A percentile compares a stretch with the other conserved stretches of the same genome.
Evolutionary conservation across 2,113 vertebrate genomes (phyloP).

Genomic region (Hyaena hyaena): DNA sequence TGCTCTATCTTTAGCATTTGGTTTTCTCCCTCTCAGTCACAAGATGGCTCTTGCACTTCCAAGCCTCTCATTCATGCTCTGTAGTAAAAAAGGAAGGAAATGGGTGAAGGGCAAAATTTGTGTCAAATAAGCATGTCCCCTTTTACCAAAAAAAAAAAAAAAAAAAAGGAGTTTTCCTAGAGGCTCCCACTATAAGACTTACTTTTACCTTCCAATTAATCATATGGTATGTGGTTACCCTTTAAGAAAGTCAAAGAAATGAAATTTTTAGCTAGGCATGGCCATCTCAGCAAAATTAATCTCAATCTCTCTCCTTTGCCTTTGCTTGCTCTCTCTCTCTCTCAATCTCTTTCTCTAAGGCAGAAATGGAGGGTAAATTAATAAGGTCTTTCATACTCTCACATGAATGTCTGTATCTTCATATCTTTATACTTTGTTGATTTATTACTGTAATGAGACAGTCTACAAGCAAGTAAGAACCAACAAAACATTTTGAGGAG

Average conservation of each 20-base stretch:
- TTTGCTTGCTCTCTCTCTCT: not conserved
- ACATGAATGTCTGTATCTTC: not conserved
- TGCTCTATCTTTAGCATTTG: not conserved
- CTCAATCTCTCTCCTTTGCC: not conserved
- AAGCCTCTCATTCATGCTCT: not conserved
- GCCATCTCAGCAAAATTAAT: not conserved
- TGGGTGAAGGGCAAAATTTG: not conserved
- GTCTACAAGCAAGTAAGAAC: not conserved
- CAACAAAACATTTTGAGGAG: not conserved
- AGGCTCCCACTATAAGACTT: not conserved
- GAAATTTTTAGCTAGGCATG: not conserved
- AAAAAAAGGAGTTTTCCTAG: not conserved
- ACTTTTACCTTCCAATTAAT: not conserved
- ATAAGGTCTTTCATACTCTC: not conserved
- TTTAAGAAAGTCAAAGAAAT: not conserved
- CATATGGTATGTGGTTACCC: not conserved
- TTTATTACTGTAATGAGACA: not conserved
- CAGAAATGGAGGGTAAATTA: not conserved
- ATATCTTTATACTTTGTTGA: not conserved
- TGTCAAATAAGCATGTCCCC: not conserved
- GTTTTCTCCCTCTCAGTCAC: not conserved
- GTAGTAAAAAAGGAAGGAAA: not conserved
- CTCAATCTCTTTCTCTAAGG: not conserved
- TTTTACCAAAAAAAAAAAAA: not conserved
- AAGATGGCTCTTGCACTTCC: not conserved